A percentile compares a stretch with the other conserved stretches of the same genome.
phyloP scores from a whole-genome alignment of 2,797 vertebrate genomes.

The Urocyon cinereoargenteus region DNA sequence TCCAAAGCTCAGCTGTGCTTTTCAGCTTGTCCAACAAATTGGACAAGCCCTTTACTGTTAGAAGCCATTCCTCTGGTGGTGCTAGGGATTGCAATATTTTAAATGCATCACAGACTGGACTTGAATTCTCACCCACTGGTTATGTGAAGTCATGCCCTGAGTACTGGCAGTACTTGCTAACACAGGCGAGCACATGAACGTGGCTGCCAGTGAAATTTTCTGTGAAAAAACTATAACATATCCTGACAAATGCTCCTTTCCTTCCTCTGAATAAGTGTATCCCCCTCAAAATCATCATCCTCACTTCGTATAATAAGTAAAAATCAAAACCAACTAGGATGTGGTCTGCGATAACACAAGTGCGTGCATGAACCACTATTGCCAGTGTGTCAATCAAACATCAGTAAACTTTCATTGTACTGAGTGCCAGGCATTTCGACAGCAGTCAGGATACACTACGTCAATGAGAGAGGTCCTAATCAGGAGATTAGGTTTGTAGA shows the following conservation, averaged over 20 bases:
- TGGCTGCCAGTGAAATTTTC: not conserved
- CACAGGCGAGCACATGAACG: not conserved
- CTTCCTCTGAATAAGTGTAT: constrained; percentile 35
- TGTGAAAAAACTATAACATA: not conserved
- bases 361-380: not conserved
- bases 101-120: constrained; percentile 21
- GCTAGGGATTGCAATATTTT: constrained; percentile 36
- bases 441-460: not conserved
- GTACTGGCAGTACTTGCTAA: not conserved
- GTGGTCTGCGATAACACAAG: not conserved
- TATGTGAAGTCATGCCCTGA: not conserved
- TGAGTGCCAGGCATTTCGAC: not conserved
- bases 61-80: constrained; percentile 6
- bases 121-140: not conserved
- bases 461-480: not conserved
- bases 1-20: constrained; percentile 62
- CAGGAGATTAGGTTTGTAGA: constrained; percentile 10
- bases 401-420: not conserved
- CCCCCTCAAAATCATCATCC: not conserved
- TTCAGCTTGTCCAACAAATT: constrained; percentile 51
- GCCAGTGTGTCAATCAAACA: not conserved
- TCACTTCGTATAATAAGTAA: not conserved
- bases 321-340: constrained; percentile 16
- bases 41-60: constrained; percentile 48
- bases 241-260: not conserved